phyloP scores from a whole-genome alignment of 2,888 invertebrate species.

The Netelia inedita region DNA sequence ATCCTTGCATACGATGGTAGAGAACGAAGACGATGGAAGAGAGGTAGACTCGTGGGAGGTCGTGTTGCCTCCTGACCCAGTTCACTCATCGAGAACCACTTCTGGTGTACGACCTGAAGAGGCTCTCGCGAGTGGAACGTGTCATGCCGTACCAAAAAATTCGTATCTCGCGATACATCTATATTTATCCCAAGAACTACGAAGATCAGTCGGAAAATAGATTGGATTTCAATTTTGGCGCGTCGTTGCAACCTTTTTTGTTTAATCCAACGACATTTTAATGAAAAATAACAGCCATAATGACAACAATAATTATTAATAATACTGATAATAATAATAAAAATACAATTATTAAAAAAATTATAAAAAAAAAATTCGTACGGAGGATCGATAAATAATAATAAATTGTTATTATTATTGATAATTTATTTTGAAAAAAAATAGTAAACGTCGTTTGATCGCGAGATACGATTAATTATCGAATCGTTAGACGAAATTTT shows the following conservation, averaged over 20 bases:
- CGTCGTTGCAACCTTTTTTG: neutral
- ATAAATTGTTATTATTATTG: too few relatives aligned
- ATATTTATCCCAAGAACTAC: slow-evolving; percentile 8
- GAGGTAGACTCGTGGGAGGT: slow-evolving; percentile 69
- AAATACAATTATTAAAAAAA: too few relatives aligned
- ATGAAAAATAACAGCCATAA: neutral
- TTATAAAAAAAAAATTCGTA: too few relatives aligned
- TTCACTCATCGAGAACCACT: slow-evolving; percentile 77
- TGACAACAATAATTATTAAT: too few relatives aligned
- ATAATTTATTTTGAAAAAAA: too few relatives aligned
- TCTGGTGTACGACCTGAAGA: slow-evolving; percentile 70
- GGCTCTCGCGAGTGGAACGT: slow-evolving; percentile 69
- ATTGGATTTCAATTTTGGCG: neutral
- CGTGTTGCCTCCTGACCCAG: slow-evolving; percentile 76
- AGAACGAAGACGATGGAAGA: slow-evolving; percentile 36
- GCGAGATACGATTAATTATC: too few relatives aligned
- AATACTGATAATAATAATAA: too few relatives aligned
- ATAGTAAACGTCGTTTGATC: too few relatives aligned
- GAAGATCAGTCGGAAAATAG: neutral
- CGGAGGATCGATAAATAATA: too few relatives aligned
- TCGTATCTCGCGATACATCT: slow-evolving; percentile 16
- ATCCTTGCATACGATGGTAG: slow-evolving; percentile 29
- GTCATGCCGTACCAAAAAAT: slow-evolving; percentile 50
- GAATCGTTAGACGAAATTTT: too few relatives aligned
- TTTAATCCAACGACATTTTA: neutral